These are phyloP conservation scores for Allygus modestus DNA, from an alignment of 2,888 invertebrate species.

Conservation along the genomic window DNA sequence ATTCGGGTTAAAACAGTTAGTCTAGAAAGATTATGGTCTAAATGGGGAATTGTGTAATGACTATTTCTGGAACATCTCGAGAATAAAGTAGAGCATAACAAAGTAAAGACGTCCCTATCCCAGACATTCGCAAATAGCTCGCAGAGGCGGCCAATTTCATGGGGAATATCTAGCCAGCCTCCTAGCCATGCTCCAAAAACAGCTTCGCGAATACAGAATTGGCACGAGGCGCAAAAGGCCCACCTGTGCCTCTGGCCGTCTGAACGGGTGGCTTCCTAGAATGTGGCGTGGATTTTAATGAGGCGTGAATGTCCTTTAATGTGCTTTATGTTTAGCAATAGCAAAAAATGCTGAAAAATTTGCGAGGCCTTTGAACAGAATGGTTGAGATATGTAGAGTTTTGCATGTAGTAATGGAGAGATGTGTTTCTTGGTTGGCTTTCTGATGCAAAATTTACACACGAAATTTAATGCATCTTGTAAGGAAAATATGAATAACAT, in stretches of 20 bases:
- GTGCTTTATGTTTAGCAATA: neutral
- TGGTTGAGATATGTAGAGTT: too few relatives aligned
- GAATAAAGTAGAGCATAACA: slow-evolving; percentile 26
- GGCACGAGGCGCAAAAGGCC: neutral
- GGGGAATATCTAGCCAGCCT: slow-evolving; percentile 12
- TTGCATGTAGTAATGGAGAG: too few relatives aligned
- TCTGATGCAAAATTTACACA: too few relatives aligned
- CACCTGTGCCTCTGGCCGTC: neutral
- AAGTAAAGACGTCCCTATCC: neutral
- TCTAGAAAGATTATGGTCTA: neutral
- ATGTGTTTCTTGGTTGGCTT: too few relatives aligned
- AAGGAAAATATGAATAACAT: too few relatives aligned
- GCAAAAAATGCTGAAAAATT: neutral
- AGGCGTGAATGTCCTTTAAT: too few relatives aligned
- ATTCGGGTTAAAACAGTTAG: neutral
- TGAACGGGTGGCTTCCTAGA: neutral
- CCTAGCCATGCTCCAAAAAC: slow-evolving; percentile 4
- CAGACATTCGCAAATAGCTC: slow-evolving; percentile 15
- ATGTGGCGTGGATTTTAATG: neutral
- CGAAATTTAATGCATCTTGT: too few relatives aligned
- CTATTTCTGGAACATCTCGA: slow-evolving; percentile 1
- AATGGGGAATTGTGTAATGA: slow-evolving; percentile 10
- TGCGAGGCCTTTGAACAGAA: too few relatives aligned
- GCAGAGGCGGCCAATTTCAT: slow-evolving; percentile 30
- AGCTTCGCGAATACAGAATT: slow-evolving; percentile 34